Evolutionary conservation across 2,113 vertebrate species (phyloP), one percentile per base, ranked within the genome.

Genomic region (Cochlearius cochlearius): DNA sequence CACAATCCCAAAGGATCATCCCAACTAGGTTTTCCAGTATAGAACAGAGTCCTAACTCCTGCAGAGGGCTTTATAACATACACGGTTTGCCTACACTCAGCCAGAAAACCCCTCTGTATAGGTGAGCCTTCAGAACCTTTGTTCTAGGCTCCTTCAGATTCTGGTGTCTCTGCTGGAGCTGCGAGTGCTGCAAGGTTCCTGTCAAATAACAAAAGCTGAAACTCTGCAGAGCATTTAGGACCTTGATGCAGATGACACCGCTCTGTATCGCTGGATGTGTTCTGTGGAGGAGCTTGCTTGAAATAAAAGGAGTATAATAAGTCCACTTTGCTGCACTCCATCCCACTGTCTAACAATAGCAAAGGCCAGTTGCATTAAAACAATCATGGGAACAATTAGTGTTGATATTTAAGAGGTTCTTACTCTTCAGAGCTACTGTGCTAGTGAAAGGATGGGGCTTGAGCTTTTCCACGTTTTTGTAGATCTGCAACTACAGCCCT

Each of bases 231-330:
- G 8, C 55, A 6, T 85, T 88, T 62, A 66, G 22, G 20, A 84
- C 22, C n/a, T 84, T 49, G 32, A 41, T 62, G 64, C 50, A 67
- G 72, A 34, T 49, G n/a, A 30, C 38, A 20, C 43, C 18, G 7
- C 75, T 55, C n/a, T 49, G 9, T 67, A 19, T 72, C n/a, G 49
- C 19, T 0, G 0, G 50, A 36, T 39, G 16, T 36, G 19, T 73
- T 73, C 67, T 80, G 14, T 53, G 63, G 66, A 75, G 41, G 45
- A 64, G 7, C n/a, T 75, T 34, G 12, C 55, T 38, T 88, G 75
- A 66, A 66, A 47, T 41, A 52, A 60, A 75, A 81, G 50, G n/a
- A 75, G 4, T 47, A 16, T 50, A 55, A 82, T 36, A 69, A 47
- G 18, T 36, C 39, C 10, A 25, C 17, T 71, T 86, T 18, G 18